phyloP scores from a whole-genome alignment of 2,113 vertebrate species.

The Hypanus sabinus region DNA sequence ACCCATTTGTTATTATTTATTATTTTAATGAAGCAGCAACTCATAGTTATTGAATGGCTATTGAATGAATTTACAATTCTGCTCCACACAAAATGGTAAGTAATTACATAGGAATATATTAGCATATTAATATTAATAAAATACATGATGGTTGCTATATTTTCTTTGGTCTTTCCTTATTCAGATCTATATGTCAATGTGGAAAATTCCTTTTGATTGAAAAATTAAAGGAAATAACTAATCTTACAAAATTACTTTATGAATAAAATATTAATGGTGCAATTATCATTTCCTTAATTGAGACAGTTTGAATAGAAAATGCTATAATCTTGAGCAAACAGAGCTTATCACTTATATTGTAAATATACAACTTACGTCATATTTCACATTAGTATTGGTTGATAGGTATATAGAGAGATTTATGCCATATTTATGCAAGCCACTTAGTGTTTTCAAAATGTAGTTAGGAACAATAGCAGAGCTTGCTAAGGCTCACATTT shows the following conservation, averaged over 20 bases:
- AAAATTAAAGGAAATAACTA: background rate
- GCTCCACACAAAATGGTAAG: background rate
- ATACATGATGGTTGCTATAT: background rate
- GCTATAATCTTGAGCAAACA: background rate
- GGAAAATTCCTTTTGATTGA: background rate
- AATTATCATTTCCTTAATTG: slow-evolving; percentile 9
- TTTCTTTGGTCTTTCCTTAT: background rate
- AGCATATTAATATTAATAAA: background rate
- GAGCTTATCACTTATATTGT: background rate
- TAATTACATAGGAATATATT: background rate
- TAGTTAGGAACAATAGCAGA: background rate
- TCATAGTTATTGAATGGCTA: background rate
- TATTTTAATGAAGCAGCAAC: background rate
- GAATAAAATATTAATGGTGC: background rate
- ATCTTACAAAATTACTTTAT: background rate
- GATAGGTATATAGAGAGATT: background rate
- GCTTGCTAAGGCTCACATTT: background rate
- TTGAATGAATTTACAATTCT: background rate
- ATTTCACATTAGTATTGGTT: background rate
- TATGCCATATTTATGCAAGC: background rate
- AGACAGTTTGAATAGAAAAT: background rate
- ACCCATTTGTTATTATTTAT: background rate
- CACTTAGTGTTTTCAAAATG: background rate
- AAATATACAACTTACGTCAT: background rate
- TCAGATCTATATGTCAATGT: background rate